These are phyloP conservation scores for Drosophila fungiperda DNA, from an alignment of 2,888 invertebrate genomes.

Conservation along the genomic window DNA sequence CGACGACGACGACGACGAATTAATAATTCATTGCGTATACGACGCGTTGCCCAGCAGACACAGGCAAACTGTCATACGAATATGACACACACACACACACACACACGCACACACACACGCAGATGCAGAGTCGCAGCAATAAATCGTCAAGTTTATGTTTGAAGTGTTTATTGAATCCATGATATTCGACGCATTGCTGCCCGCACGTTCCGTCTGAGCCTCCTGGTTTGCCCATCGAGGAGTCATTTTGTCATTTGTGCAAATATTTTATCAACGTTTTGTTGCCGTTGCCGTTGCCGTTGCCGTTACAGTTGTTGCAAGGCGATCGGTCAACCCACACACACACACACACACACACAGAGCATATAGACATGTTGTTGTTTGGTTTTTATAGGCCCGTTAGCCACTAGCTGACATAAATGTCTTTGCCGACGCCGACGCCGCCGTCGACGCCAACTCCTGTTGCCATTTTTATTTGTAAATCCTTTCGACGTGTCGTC, in stretches of 20 bases:
- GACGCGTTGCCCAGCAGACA: conserved; percentile 72
- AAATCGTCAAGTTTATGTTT: conserved; percentile 84
- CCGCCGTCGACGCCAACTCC: not conserved
- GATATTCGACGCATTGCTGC: conserved; percentile 76
- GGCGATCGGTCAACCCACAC: conserved; percentile 25
- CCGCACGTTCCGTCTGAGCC: conserved; percentile 44
- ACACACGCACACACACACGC: conserved; percentile 14
- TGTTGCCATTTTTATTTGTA: conserved; percentile 58
- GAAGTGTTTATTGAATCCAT: conserved; percentile 85
- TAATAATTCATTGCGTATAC: conserved; percentile 82
- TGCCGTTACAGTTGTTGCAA: conserved; percentile 16
- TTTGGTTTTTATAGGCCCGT: conserved; percentile 47
- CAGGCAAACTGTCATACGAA: conserved; percentile 66
- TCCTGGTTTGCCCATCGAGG: conserved; percentile 16
- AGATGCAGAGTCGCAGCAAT: conserved; percentile 74
- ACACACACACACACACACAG: not conserved
- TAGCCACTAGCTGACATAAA: conserved; percentile 43
- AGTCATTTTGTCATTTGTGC: conserved; percentile 54
- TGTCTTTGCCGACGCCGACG: conserved; percentile 30
- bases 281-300: conserved; percentile 3
- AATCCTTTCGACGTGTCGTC: conserved; percentile 83
- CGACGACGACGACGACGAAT: conserved; percentile 60
- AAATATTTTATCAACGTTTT: conserved; percentile 69
- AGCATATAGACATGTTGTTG: conserved; percentile 11
- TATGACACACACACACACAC: conserved; percentile 32